These are phyloP conservation scores for Parotocinclus haroldoi DNA, from an alignment of 2,797 vertebrate genomes.

Conservation along the genomic window DNA sequence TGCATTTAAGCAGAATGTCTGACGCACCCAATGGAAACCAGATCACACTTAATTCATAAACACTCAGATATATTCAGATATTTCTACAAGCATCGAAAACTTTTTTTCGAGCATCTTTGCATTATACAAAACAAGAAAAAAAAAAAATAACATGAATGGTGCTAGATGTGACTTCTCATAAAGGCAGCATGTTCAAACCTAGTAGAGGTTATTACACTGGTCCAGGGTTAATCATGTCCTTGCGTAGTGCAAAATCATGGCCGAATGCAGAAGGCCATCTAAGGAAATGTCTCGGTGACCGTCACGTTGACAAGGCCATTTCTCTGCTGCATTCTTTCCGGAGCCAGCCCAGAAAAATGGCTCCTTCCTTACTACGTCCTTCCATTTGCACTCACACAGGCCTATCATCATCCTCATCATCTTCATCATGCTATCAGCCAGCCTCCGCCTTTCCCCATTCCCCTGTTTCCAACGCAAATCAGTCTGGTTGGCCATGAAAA, in stretches of 20 bases:
- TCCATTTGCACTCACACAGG: conserved; percentile 57
- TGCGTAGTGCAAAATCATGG: conserved; percentile 31
- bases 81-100: too few species aligned
- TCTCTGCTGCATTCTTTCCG: conserved; percentile 36
- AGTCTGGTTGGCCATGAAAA: conserved; percentile 66
- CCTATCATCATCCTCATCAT: conserved; percentile 61
- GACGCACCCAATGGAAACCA: too few species aligned
- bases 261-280: conserved; percentile 39
- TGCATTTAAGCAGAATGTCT: too few species aligned
- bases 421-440: conserved; percentile 46
- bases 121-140: too few species aligned
- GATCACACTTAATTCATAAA: too few species aligned
- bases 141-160: too few species aligned
- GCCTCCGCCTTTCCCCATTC: conserved; percentile 49
- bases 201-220: conserved; percentile 32
- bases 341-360: conserved; percentile 38
- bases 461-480: conserved; percentile 57
- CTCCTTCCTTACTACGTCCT: conserved; percentile 49
- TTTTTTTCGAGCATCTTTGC: too few species aligned
- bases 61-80: too few species aligned
- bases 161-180: conserved; percentile 1
- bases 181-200: conserved; percentile 8
- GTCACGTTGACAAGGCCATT: conserved; percentile 52
- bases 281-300: conserved; percentile 48
- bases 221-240: conserved; percentile 42